Base-by-base conservation (phyloP, 2,888 invertebrate genomes). In the Syritta pipiens region DNA sequence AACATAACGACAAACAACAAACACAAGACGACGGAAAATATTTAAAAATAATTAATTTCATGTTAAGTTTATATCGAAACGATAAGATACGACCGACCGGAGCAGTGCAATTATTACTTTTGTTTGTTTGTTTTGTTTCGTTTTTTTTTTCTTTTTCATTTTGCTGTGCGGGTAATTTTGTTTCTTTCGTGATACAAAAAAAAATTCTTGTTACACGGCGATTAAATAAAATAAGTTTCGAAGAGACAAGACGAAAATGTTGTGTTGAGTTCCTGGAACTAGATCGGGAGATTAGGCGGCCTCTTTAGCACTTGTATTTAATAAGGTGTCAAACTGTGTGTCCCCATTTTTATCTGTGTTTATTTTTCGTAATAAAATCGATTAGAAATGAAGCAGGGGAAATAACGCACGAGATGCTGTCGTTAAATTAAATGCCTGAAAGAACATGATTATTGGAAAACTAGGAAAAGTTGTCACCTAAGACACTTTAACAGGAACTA, bases 61-160 rank as follows among this genome's bases (percentile, higher is more conserved):
- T 79, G 77, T 79, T 79, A 67, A 72, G 77, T 79, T 79, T 72
- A 79, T 79, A 79, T 79, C 77, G 72, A 62, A 79, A 72, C 60
- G 77, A 79, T 79, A 79, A 79, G 77, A 79, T 79, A 79, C 24
- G 49, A 65, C 32, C 49, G 35, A 60, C 44, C 24, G 17, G 9
- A 48, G 55, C 22, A 59, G 59, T 67, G 48, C 72, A 72, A 67
- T 72, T 62, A 69, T 63, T 35, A 62, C 62, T 40, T 68, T 67
- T 67, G 24, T 67, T 40, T 37, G 30, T 59, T 65, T 49, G 20
- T 51, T 30, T 60, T 74, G 59, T 75, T 60, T 67, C 24, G 30
- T 67, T 14, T 40, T 67, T 74, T 53, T 35, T 17, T 46, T 26
- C 14, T 12, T 30, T 12, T 24, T 22, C 20, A 10, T 12, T 22